Conservation (phyloP, 2,888 invertebrate species). For the Elysia crispata region DNA sequence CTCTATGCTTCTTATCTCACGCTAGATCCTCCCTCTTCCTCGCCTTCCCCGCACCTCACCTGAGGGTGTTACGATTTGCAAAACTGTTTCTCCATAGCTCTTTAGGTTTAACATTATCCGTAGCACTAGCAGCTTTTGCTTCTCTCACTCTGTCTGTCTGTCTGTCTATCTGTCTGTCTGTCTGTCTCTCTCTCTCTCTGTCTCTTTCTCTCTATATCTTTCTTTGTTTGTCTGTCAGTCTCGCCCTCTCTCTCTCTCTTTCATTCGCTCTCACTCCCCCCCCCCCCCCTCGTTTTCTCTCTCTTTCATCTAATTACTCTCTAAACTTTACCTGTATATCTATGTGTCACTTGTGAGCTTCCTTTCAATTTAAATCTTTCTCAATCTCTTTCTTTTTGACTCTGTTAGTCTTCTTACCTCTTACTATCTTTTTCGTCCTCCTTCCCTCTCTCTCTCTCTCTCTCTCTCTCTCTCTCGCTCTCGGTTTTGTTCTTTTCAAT, state of each 20-base stretch:
- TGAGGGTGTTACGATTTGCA: no score
- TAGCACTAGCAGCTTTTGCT: constrained; percentile 10
- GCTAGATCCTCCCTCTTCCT: not conserved
- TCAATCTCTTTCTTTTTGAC: constrained; percentile 17
- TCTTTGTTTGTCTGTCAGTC: constrained; percentile 4
- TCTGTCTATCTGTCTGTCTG: constrained; percentile 30
- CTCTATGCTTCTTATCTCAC: not conserved
- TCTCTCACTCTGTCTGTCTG: constrained; percentile 30
- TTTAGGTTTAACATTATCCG: not conserved
- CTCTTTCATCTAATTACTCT: no score
- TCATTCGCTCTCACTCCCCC: constrained; percentile 29
- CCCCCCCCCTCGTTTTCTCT: constrained; percentile 15
- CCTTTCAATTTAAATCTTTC: not conserved
- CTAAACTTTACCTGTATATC: constrained; percentile 30
- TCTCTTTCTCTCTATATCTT: constrained; percentile 9
- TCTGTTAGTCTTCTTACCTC: constrained; percentile 18
- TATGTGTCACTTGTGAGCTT: not conserved
- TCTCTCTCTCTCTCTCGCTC: constrained; percentile 24
- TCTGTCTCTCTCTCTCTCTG: not conserved
- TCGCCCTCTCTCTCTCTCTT: constrained; percentile 36
- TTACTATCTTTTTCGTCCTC: constrained; percentile 30
- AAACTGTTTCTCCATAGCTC: not conserved
- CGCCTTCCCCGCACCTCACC: no score
- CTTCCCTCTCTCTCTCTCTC: constrained; percentile 19
- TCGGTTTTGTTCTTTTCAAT: no score